Base-by-base conservation (phyloP, 2,797 vertebrate genomes). In the Anabas testudineus region DNA sequence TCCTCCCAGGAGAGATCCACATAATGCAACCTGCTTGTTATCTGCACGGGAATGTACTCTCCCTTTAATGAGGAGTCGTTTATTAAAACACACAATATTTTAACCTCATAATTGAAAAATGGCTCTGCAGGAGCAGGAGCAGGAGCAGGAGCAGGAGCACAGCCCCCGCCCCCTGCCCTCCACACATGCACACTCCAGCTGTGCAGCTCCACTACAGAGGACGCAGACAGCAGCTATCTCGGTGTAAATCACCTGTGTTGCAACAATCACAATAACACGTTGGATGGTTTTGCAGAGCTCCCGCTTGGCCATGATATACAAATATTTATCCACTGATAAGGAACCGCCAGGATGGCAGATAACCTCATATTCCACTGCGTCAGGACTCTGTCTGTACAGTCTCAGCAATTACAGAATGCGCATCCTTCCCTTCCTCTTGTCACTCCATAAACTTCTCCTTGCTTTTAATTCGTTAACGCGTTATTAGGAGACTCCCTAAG, bases 401-500 rank as follows among this genome's bases (percentile, higher is more conserved):
- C 72, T 82, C 81, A 71, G 61, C 82, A 85, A 82, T 85, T 81
- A 78, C 68, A 42, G 66, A 59, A 88, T 69, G 81, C 82, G 76
- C 78, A 65, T 68, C 39, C 30, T 34, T 36, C 18, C 16, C 26
- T 22, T 51, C 18, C 39, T 21, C 22, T 24, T 22, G 37, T 39
- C 53, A 10, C 42, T 60, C 64, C 72, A 19, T 32, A 82, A 87
- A 90, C 78, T 78, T 88, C 81, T 81, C 46, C 63, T 82, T 81
- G 45, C 57, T 55, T 75, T 86, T 90, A 84, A 84, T 90, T 91
- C 70, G 82, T 91, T 88, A 82, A 86, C 87, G 77, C 80, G 71
- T 91, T 92, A 93, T 83, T 80, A 90, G 90, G 82, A 84, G 83
- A 74, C 80, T 85, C 80, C 74, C 83, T 92, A 91, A 93, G 88